Base-by-base conservation (phyloP, 2,113 vertebrate species). In the Choloepus hoffmanni region DNA sequence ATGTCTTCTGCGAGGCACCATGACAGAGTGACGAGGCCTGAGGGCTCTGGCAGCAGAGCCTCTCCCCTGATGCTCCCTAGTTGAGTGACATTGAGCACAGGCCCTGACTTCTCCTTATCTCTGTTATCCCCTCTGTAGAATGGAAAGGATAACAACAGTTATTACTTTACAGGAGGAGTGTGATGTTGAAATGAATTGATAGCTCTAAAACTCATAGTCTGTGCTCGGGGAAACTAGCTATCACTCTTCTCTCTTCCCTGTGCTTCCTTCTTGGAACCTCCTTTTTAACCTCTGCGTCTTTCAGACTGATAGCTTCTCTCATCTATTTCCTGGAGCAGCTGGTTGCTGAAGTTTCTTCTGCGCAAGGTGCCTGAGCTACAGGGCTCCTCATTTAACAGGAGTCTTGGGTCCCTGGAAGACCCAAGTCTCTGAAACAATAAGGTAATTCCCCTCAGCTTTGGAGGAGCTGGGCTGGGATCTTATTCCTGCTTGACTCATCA, bases 291-390 rank as follows among this genome's bases (percentile, higher is more conserved):
- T 53, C 23, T 0, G 0, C 48, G 48, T 53, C 4, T 60, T 72
- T 68, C 24, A 10, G n/a, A 67, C 65, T 15, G 30, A n/a, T 67
- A 50, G 21, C 30, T 19, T 85, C 36, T 86, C 55, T 70, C 55
- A 28, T 82, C n/a, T 67, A 36, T 82, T 63, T 82, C 43, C 21
- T 4, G 15, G 60, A 90, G 30, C 24, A 72, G 30, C 68, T 55
- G 2, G 19, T n/a, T 53, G 16, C 60, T 85, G 16, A 74, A 43
- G 15, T 70, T 79, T 90, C 89, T 94, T 90, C 53, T 91, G 65
- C 83, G 28, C 10, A 81, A 48, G 19, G 50, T 43, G 26, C 28
- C 30, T 72, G 62, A 96, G 23, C 33, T 83, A 28, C 40, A 45
- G 70, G 7, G 19, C 16, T 95, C 8, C 30, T 53, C 15, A 24